Evolutionary conservation across 2,113 vertebrate genomes (phyloP).

Genomic region (Campylomormyrus numenius): DNA sequence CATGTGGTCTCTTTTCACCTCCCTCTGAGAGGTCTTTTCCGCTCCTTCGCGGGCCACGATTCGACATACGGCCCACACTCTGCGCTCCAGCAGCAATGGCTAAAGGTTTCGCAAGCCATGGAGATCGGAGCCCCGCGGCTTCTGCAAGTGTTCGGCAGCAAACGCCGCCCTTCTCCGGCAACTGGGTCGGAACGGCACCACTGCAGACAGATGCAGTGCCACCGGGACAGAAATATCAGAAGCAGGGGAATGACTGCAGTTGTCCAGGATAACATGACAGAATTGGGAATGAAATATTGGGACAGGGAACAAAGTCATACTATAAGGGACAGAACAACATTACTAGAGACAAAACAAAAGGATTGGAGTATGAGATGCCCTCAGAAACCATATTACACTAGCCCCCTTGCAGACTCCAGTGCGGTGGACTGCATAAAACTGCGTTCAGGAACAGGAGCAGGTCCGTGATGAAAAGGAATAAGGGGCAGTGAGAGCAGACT

Average conservation of each 20-base stretch:
- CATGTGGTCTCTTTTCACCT: neutral
- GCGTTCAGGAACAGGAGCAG: slow-evolving; percentile 22
- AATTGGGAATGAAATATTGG: neutral
- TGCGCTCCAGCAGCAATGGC: neutral
- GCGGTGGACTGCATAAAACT: slow-evolving; percentile 47
- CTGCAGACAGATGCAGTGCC: neutral
- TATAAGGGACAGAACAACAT: neutral
- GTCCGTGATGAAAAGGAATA: neutral
- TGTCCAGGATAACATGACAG: neutral
- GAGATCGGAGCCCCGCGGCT: neutral
- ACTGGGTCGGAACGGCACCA: neutral
- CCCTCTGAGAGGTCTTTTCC: neutral
- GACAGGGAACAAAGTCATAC: neutral
- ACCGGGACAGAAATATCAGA: neutral
- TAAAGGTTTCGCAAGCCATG: neutral
- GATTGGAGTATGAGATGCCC: neutral
- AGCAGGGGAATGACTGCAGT: neutral
- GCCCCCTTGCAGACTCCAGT: slow-evolving; percentile 50
- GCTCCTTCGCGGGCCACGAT: neutral
- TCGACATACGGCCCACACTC: neutral
- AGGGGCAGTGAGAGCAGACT: neutral
- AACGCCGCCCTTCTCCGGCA: neutral
- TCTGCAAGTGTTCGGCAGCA: neutral
- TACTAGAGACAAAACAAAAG: neutral
- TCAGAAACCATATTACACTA: slow-evolving; percentile 31